Evolutionary conservation across 2,113 vertebrate species (phyloP).

Genomic region (Athene noctua): DNA sequence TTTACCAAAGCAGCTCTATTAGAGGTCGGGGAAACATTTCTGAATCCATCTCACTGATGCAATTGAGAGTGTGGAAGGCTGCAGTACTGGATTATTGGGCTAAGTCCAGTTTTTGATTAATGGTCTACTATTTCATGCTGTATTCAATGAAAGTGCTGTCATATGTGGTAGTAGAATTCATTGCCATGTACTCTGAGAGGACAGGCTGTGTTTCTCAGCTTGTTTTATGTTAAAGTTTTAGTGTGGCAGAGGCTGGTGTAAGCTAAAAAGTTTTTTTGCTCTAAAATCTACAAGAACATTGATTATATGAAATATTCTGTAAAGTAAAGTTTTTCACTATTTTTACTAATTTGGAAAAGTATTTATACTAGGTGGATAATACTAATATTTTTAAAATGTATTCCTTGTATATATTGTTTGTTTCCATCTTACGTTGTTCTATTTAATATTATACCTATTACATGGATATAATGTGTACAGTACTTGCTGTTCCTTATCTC

Average conservation of each 20-base stretch:
- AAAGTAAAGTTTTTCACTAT: not conserved
- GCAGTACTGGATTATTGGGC: not conserved
- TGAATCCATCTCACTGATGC: not conserved
- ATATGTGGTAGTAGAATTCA: not conserved
- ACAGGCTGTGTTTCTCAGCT: not conserved
- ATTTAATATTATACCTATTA: not conserved
- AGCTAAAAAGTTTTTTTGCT: not conserved
- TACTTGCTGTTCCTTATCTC: not conserved
- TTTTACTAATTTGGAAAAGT: not conserved
- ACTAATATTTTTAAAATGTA: not conserved
- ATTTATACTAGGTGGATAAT: not conserved
- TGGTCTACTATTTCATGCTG: not conserved
- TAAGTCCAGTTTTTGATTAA: not conserved
- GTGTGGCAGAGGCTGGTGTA: not conserved
- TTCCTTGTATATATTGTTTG: not conserved
- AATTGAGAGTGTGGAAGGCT: not conserved
- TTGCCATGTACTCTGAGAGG: not conserved
- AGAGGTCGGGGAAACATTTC: not conserved
- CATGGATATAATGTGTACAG: not conserved
- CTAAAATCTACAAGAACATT: not conserved
- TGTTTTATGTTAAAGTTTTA: not conserved
- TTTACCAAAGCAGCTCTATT: not conserved
- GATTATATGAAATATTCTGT: not conserved
- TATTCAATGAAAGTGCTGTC: not conserved
- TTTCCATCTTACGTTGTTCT: not conserved